Conservation (phyloP, 2,888 invertebrate genomes). For the Morpho helenor region DNA sequence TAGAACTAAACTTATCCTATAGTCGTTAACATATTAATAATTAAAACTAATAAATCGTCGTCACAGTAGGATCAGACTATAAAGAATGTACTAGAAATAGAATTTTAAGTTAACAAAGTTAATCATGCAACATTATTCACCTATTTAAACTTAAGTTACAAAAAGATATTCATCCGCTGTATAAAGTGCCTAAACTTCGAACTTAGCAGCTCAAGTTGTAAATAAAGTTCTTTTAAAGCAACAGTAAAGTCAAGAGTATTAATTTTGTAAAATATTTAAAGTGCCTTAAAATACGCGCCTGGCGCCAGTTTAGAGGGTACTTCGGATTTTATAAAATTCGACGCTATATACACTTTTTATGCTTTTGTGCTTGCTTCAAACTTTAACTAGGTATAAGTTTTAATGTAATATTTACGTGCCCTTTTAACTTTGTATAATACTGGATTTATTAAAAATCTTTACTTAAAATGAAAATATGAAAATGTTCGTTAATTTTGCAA, state of each 20-base stretch:
- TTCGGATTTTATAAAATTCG: conserved; percentile 1
- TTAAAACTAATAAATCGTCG: too few species aligned
- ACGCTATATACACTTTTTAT: not conserved
- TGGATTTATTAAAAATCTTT: too few species aligned
- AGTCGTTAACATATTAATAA: too few species aligned
- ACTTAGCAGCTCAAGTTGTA: conserved; percentile 8
- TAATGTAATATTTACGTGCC: not conserved
- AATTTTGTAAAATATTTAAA: conserved; percentile 17
- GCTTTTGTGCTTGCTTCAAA: not conserved
- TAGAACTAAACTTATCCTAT: too few species aligned
- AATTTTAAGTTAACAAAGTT: not conserved
- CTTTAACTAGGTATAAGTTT: not conserved
- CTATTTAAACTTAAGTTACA: conserved; percentile 8
- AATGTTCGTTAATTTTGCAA: too few species aligned
- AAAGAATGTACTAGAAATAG: too few species aligned
- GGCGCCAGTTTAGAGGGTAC: conserved; percentile 29
- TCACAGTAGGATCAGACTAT: too few species aligned
- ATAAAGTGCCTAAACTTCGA: conserved; percentile 12
- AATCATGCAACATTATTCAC: conserved; percentile 15
- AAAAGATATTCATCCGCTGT: conserved; percentile 9
- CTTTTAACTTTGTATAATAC: too few species aligned
- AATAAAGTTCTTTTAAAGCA: conserved; percentile 17
- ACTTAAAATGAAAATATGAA: too few species aligned
- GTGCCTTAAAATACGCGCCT: conserved; percentile 9
- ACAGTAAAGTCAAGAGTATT: conserved; percentile 17